Evolutionary conservation across 1,140 invertebrate genomes (phyloP), one percentile per base, ranked within the genome.

Genomic region (Battus philenor): DNA sequence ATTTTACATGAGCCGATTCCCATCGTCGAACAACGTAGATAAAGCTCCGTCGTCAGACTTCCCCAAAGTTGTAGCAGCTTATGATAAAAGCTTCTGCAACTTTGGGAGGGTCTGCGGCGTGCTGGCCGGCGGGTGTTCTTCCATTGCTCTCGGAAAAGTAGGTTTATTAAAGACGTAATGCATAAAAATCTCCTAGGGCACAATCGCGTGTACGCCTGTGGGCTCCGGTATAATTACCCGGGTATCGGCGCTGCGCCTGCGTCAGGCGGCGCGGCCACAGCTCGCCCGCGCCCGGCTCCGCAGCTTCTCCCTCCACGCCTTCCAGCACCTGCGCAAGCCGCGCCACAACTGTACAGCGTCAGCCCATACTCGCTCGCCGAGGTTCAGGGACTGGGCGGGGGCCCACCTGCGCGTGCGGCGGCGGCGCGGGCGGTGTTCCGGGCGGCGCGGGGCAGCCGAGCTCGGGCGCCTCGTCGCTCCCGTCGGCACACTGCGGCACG

Each of bases 401-500:
- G n/a, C 31, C 41, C 10, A 43, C 38, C 1, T 31, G 49, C 34
- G 47, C 52, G 12, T 41, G 44, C 5, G 45, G 34, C 24, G 49
- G 32, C 4, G 38, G 8, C 39, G 33, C 44, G 47, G 45, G 32
- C 13, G 44, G 53, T 20, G 15, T 4, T 46, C 46, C 8, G 36
- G 26, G 3, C 11, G 86, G 66, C 20, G 78, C 78, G 71, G 4
- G 93, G 79, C 94, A 95, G 13, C 89, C 89, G 43, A 96, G 87
- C 76, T 95, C 94, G 7, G 90, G 88, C 32, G 92, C 93, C 84
- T 97, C 96, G 68, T 97, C 95, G 73, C 94, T 96, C 46, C 91
- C 95, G 87, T 98, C 97, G 1, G 92, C 87, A 86, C 97, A 98
- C 77, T 98, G 96, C 6, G 94, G 91, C 44, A 98, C 95, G 16